phyloP scores from a whole-genome alignment of 2,888 invertebrate species.

The Lamellibrachia columna region DNA sequence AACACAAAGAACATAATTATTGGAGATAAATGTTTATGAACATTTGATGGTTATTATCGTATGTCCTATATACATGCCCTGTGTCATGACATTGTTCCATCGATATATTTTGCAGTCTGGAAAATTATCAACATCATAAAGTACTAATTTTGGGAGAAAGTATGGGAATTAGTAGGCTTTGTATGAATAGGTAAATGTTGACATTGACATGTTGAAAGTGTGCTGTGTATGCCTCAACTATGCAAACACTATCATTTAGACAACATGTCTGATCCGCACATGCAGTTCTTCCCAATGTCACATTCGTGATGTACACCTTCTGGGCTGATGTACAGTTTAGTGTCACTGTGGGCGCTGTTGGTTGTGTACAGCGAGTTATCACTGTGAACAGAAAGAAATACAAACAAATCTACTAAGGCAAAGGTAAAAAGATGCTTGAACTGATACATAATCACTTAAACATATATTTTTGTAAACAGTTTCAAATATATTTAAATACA shows the following conservation, averaged over 20 bases:
- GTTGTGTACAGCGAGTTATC: not conserved
- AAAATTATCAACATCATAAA: too few species aligned
- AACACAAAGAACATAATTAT: too few species aligned
- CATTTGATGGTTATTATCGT: too few species aligned
- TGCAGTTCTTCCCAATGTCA: not conserved
- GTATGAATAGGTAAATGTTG: too few species aligned
- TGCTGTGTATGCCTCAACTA: too few species aligned
- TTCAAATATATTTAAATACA: not conserved
- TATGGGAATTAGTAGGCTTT: too few species aligned
- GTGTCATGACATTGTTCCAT: too few species aligned
- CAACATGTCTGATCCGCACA: not conserved
- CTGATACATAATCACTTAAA: not conserved
- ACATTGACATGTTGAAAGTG: not conserved
- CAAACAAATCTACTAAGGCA: not conserved
- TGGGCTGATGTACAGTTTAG: not conserved
- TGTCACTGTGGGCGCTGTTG: not conserved
- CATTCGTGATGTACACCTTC: not conserved
- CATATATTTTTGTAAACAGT: not conserved
- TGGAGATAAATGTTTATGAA: too few species aligned
- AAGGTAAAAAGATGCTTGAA: not conserved
- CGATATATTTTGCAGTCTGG: too few species aligned
- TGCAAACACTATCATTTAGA: not conserved
- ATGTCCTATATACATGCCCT: too few species aligned
- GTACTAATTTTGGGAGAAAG: too few species aligned
- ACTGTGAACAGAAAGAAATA: not conserved